Evolutionary conservation across 2,113 vertebrate genomes (phyloP).

Genomic region (Indicator maculatus): DNA sequence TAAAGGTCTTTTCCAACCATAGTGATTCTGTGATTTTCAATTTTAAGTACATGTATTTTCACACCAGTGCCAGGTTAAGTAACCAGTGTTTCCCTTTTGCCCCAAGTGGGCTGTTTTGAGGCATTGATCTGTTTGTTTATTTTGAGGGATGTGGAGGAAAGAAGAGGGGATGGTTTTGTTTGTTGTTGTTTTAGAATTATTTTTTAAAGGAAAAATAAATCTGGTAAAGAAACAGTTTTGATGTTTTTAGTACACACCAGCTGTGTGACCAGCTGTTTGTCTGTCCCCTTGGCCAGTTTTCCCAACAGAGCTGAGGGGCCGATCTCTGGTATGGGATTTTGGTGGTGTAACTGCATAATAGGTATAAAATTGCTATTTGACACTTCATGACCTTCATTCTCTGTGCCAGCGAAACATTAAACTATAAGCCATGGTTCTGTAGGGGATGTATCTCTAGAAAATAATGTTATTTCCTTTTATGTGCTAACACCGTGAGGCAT

Average conservation of each 20-base stretch:
- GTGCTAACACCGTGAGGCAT: neutral
- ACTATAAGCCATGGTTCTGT: neutral
- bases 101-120: accelerated
- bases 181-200: neutral
- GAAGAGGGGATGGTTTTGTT: neutral
- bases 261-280: neutral
- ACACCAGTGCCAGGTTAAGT: neutral
- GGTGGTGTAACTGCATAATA: neutral
- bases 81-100: neutral
- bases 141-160: neutral
- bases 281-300: neutral
- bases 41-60: neutral
- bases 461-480: neutral
- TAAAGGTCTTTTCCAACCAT: too few species aligned
- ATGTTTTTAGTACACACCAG: neutral
- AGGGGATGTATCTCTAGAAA: neutral
- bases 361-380: neutral
- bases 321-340: neutral
- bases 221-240: neutral
- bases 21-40: neutral
- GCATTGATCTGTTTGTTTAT: neutral
- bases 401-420: neutral
- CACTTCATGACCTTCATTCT: accelerated
- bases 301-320: neutral
- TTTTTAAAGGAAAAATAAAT: neutral